Conservation (phyloP, 1,140 invertebrate species). For the Acromyrmex charruanus region DNA sequence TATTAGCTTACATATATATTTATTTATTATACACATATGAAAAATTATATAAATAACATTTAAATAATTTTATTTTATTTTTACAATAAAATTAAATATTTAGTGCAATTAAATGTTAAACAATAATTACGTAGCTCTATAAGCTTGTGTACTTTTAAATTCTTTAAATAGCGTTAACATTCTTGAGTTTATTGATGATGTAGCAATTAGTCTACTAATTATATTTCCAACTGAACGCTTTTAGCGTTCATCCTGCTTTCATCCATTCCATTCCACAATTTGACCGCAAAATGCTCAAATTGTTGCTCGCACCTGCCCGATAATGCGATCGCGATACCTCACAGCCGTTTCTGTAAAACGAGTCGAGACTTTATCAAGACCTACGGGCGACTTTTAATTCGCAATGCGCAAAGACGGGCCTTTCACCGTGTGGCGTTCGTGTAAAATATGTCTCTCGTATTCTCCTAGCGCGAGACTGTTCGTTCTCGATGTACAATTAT, state of each 20-base stretch:
- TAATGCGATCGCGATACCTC: conserved; percentile 35
- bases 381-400: conserved; percentile 48
- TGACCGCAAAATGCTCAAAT: conserved; percentile 23
- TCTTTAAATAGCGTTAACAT: not conserved
- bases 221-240: not conserved
- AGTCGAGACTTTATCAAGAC: not conserved
- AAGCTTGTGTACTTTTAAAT: not conserved
- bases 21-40: not conserved
- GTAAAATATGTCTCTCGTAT: conserved; percentile 25
- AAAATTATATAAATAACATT: not conserved
- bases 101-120: not conserved
- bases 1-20: not conserved
- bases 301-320: conserved; percentile 11
- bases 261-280: not conserved
- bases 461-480: conserved; percentile 9
- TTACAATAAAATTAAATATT: not conserved
- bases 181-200: not conserved
- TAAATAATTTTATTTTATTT: not conserved
- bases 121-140: not conserved
- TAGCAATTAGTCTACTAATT: not conserved
- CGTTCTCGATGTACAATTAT: conserved; percentile 13
- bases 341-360: conserved; percentile 12
- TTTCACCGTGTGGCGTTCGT: conserved; percentile 35
- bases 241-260: not conserved
- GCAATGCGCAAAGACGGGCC: conserved; percentile 19